Evolutionary conservation across 2,113 vertebrate genomes (phyloP).

Genomic region (Danio rerio): GRCz12tu NC_133183.1:60245001-60245500

Average conservation of each 20-base stretch:
- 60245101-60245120: conserved; percentile 38
- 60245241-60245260: background rate
- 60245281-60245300: conserved; percentile 2
- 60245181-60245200: conserved; percentile 34
- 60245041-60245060: conserved; percentile 63
- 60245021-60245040: conserved; percentile 75
- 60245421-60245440: background rate
- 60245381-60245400: conserved; percentile 15
- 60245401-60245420: conserved; percentile 17
- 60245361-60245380: conserved; percentile 37
- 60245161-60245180: conserved; percentile 12
- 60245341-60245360: conserved; percentile 10
- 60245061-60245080: conserved; percentile 57
- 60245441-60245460: background rate
- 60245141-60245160: conserved; percentile 13
- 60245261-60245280: conserved; percentile 16
- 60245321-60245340: conserved; percentile 27
- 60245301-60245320: conserved; percentile 13
- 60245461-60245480: no score
- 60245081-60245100: conserved; percentile 61
- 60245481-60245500: no score
- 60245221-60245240: background rate
- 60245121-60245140: conserved; percentile 56
- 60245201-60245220: background rate
- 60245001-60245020: conserved; percentile 70